These are phyloP conservation scores for Pedetes capensis DNA, from an alignment of 2,113 vertebrate species.

Conservation along the genomic window DNA sequence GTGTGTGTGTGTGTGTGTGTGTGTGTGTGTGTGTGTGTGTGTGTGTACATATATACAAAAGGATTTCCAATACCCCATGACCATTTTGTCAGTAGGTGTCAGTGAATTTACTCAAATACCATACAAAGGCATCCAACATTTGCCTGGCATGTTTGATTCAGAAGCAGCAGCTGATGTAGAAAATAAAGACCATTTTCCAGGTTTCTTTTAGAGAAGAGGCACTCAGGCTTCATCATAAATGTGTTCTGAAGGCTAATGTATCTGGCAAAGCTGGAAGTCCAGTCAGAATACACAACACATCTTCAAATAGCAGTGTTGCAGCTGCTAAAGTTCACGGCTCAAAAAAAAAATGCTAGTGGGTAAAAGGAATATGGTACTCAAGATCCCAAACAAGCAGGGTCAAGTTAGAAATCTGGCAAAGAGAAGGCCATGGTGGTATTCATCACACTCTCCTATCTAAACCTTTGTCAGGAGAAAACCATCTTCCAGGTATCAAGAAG, in stretches of 20 bases:
- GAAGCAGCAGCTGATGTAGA: slow-evolving; percentile 45
- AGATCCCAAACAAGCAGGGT: neutral
- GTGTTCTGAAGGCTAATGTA: slow-evolving; percentile 34
- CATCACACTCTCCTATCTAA: slow-evolving; percentile 65
- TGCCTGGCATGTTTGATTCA: slow-evolving; percentile 49
- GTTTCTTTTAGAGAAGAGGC: slow-evolving; percentile 17
- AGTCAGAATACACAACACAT: slow-evolving; percentile 18
- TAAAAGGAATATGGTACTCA: neutral
- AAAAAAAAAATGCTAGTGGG: neutral
- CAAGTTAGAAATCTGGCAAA: neutral
- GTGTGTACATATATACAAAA: neutral
- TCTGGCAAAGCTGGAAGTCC: neutral
- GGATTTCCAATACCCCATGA: neutral
- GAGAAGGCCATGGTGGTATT: slow-evolving; percentile 39
- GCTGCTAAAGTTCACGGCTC: neutral
- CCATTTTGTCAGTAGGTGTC: slow-evolving; percentile 16
- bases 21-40: neutral
- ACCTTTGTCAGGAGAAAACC: slow-evolving; percentile 70
- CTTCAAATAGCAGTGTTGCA: neutral
- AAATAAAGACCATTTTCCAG: slow-evolving; percentile 60
- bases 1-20: neutral
- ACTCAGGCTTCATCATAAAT: slow-evolving; percentile 32
- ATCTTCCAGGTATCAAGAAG: slow-evolving; percentile 64
- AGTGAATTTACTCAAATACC: slow-evolving; percentile 40
- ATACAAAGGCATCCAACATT: slow-evolving; percentile 34